phyloP scores from a whole-genome alignment of 2,113 vertebrate genomes.

The Cololabis saira region DNA sequence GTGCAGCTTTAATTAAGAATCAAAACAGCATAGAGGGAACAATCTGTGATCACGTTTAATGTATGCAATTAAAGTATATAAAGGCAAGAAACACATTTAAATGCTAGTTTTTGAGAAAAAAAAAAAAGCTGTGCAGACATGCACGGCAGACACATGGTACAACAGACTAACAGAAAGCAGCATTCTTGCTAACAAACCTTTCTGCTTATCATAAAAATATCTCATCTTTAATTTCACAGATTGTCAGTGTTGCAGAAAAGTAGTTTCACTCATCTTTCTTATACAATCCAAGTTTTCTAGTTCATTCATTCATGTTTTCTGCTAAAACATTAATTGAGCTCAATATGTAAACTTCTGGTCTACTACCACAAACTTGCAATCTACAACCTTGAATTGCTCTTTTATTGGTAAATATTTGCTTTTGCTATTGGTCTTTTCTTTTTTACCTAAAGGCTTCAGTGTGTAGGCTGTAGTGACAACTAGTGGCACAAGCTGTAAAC shows the following conservation, averaged over 20 bases:
- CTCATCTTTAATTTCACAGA: conserved; percentile 13
- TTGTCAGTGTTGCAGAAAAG: conserved; percentile 22
- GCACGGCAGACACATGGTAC: neutral
- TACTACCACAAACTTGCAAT: neutral
- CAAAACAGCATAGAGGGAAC: neutral
- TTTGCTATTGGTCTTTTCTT: neutral
- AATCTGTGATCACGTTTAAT: neutral
- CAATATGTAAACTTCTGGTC: conserved; percentile 8
- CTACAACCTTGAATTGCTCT: conserved; percentile 6
- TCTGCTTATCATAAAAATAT: conserved; percentile 7
- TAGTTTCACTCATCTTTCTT: neutral
- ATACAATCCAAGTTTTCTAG: neutral
- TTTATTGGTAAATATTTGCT: neutral
- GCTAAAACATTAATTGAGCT: neutral
- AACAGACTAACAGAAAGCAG: conserved; percentile 11
- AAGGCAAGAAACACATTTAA: conserved; percentile 2
- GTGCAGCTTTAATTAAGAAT: no score
- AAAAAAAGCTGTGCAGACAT: conserved; percentile 1
- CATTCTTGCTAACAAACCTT: conserved; percentile 13
- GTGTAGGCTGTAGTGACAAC: neutral
- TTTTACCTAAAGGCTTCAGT: neutral
- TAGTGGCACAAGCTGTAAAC: neutral
- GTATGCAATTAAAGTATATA: neutral
- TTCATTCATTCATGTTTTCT: neutral
- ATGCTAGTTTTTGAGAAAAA: conserved; percentile 1